Conservation (phyloP, 2,113 vertebrate species). For the human region GRCh38 chrX:34976001-34976500, state of each 20-base stretch:
- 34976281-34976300: background rate
- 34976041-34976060: slow-evolving; percentile 29
- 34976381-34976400: background rate
- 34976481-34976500: background rate
- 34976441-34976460: background rate
- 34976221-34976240: background rate
- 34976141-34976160: background rate
- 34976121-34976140: background rate
- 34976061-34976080: slow-evolving; percentile 35
- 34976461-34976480: background rate
- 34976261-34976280: background rate
- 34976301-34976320: background rate
- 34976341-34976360: slow-evolving; percentile 11
- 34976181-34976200: background rate
- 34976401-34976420: background rate
- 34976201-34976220: background rate
- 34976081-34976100: slow-evolving; percentile 14
- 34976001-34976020: background rate
- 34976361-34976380: background rate
- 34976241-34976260: background rate
- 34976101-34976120: background rate
- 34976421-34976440: background rate
- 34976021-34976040: background rate
- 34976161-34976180: background rate
- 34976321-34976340: background rate